These are phyloP conservation scores for Pocillopora meandrina DNA, from an alignment of 92 coral and sea anemone genomes.

Conservation along the genomic window DNA sequence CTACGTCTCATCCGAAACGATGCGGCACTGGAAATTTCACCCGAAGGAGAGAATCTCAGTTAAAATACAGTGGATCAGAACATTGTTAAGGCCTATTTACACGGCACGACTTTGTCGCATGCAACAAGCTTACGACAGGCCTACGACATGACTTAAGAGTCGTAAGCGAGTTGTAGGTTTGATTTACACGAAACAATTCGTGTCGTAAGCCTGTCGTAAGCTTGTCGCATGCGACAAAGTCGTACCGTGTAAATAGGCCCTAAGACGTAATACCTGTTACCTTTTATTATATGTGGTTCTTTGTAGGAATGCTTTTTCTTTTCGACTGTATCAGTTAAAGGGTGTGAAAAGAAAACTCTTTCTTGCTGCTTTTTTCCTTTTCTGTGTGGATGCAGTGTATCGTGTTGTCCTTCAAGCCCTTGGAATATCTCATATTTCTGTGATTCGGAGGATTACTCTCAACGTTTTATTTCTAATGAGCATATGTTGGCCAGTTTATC, in stretches of 20 bases:
- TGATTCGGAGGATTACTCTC: not conserved
- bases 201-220: too few relatives aligned
- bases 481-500: not conserved
- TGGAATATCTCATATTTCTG: not conserved
- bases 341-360: not conserved
- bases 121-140: too few relatives aligned
- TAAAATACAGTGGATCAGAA: not conserved
- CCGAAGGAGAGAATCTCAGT: not conserved
- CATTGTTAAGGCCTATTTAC: too few relatives aligned
- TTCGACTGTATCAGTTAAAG: not conserved
- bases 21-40: not conserved
- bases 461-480: not conserved
- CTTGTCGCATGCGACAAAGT: too few relatives aligned
- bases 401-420: not conserved
- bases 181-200: too few relatives aligned
- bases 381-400: not conserved
- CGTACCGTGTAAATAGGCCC: too few relatives aligned
- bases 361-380: not conserved
- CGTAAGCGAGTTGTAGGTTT: too few relatives aligned
- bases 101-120: too few relatives aligned
- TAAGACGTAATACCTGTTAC: not conserved
- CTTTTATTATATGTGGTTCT: not conserved
- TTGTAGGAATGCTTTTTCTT: not conserved
- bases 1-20: not conserved
- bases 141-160: too few relatives aligned